Conservation (phyloP, 2,797 vertebrate genomes). For the Bradypodion ventrale region DNA sequence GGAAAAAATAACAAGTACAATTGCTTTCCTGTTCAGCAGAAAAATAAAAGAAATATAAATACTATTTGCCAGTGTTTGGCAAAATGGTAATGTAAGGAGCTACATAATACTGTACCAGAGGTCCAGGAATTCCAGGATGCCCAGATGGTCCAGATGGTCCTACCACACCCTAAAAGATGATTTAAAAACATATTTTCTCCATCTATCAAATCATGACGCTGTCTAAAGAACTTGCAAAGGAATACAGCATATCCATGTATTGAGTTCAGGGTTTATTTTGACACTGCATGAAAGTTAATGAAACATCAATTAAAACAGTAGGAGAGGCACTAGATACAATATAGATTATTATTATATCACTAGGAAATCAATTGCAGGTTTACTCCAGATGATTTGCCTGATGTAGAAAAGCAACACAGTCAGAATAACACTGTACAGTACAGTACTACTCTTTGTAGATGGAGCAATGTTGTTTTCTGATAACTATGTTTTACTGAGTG, state of each 20-base stretch:
- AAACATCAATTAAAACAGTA: background rate
- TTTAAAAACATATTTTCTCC: conserved; percentile 31
- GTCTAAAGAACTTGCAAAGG: conserved; percentile 3
- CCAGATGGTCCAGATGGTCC: conserved; percentile 85
- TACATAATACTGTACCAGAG: conserved; percentile 78
- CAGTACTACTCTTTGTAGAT: too few relatives aligned
- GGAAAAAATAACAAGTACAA: conserved; percentile 48
- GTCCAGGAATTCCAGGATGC: conserved; percentile 86
- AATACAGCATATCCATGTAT: background rate
- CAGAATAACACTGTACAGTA: too few relatives aligned
- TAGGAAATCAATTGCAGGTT: background rate
- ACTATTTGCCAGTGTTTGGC: background rate
- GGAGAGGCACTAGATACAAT: background rate
- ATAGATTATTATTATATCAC: background rate
- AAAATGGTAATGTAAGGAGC: conserved; percentile 1
- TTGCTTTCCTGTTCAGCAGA: conserved; percentile 35
- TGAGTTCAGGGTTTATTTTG: background rate
- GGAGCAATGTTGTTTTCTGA: too few relatives aligned
- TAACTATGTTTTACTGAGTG: too few relatives aligned
- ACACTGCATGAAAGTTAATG: background rate
- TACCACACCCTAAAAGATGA: conserved; percentile 80
- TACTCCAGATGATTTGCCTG: background rate
- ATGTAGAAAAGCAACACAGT: too few relatives aligned
- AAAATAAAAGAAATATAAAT: background rate
- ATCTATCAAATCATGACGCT: background rate